Evolutionary conservation across 2,113 vertebrate species (phyloP), one percentile per base, ranked within the genome.

Genomic region (Halichoeres trimaculatus): DNA sequence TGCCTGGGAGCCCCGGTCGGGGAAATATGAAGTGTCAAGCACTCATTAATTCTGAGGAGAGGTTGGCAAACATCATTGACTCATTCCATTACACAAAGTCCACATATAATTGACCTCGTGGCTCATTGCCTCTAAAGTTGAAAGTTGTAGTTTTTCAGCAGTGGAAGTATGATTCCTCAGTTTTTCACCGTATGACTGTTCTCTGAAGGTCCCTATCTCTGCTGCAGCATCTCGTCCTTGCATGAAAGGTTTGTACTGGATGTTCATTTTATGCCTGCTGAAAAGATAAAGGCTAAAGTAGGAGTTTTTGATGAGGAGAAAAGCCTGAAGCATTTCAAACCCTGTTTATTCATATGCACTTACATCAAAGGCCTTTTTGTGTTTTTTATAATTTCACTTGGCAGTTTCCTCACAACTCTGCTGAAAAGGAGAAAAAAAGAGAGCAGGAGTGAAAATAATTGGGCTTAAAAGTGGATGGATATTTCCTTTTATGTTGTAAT

Each of bases 1-100:
- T 54, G 70, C 84, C 83, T 54, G 30, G 55, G 56, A 84, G 81
- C 79, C 73, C 66, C 45, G 23, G 83, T 70, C 53, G 77, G 75
- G 30, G 78, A 91, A 87, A 88, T 89, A 90, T 91, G 79, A 88
- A 88, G 88, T 90, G 87, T 88, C 87, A 86, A 83, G 77, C 56
- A n/a, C 69, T 89, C 81, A 92, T 90, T 91, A 90, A 90, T 90
- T 92, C 78, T 13, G 54, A 66, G 58, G 81, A 85, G 70, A 80
- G 80, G 74, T 80, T 72, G 71, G 89, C 77, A 90, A 90, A 91
- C 86, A 88, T 88, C 82, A 85, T 82, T 76, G 85, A 88, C 86
- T 90, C 79, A 54, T 89, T 86, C 79, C 80, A 91, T 91, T 89
- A 91, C 79, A 79, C 78, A 78, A 60, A 86, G 83, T 85, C 85